These are phyloP conservation scores for Odobenus rosmarus DNA, from an alignment of 2,113 vertebrate genomes.

Conservation along the genomic window DNA sequence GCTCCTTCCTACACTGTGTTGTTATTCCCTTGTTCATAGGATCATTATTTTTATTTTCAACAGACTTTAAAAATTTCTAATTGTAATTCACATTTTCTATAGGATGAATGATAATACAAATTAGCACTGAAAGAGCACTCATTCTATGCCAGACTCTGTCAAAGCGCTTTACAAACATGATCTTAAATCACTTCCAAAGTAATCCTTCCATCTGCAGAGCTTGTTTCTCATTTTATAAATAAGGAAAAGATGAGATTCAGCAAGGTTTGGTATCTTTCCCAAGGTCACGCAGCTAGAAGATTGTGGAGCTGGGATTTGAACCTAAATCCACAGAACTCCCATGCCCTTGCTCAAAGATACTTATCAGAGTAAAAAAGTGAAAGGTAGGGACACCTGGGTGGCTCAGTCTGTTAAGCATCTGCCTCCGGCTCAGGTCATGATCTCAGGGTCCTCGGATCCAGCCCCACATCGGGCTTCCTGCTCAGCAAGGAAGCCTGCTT, in stretches of 20 bases:
- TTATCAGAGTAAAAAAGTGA: neutral
- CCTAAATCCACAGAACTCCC: neutral
- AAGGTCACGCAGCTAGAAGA: neutral
- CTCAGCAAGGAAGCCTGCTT: too few species aligned
- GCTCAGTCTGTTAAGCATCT: too few species aligned
- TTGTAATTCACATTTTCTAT: neutral
- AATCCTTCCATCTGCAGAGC: neutral
- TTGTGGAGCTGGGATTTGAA: neutral
- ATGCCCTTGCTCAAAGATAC: neutral
- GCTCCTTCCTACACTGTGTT: neutral
- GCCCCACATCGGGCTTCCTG: too few species aligned
- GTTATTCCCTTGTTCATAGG: neutral
- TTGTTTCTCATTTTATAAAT: neutral
- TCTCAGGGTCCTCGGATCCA: too few species aligned
- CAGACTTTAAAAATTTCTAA: neutral
- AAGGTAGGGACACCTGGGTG: neutral
- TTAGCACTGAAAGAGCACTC: neutral
- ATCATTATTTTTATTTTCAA: constrained; percentile 35
- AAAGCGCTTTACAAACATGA: neutral
- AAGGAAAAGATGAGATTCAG: neutral
- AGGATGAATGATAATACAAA: neutral
- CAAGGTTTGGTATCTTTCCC: neutral
- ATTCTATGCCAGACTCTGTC: neutral
- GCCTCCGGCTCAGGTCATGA: too few species aligned
- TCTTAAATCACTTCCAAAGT: neutral